phyloP scores from a whole-genome alignment of 2,113 vertebrate genomes.

The Eurystomus gularis region DNA sequence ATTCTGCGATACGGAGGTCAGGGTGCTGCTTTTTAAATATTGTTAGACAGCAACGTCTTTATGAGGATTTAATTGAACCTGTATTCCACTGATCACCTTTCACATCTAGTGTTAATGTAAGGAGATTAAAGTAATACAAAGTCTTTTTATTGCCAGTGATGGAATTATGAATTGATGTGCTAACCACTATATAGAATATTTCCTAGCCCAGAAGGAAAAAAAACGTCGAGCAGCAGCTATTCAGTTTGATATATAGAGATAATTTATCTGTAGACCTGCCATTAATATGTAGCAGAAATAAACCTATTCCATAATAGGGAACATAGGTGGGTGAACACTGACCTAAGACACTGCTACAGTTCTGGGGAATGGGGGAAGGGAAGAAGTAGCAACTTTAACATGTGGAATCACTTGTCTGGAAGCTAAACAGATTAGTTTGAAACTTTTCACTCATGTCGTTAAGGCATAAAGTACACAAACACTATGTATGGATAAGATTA shows the following conservation, averaged over 20 bases:
- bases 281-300: background rate
- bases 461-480: constrained; percentile 26
- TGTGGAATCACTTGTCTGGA: constrained; percentile 4
- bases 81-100: background rate
- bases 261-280: background rate
- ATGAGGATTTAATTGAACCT: background rate
- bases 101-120: constrained; percentile 2
- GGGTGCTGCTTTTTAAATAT: background rate
- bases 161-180: background rate
- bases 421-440: constrained; percentile 10
- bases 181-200: background rate
- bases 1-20: background rate
- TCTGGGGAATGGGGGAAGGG: background rate
- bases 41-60: background rate
- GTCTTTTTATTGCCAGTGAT: background rate
- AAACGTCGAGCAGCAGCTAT: background rate
- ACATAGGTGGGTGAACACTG: background rate
- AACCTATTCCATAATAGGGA: background rate
- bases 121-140: background rate
- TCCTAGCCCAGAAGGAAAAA: background rate
- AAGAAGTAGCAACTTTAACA: constrained; percentile 4
- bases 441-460: constrained; percentile 17
- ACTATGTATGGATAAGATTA: background rate
- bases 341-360: background rate
- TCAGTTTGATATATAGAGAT: background rate